Percentiles rank a stretch among this genome's conserved stretches.
These are phyloP conservation scores for Meiosimyza platycephala DNA, from an alignment of 2,888 invertebrate species.

Conservation along the genomic window DNA sequence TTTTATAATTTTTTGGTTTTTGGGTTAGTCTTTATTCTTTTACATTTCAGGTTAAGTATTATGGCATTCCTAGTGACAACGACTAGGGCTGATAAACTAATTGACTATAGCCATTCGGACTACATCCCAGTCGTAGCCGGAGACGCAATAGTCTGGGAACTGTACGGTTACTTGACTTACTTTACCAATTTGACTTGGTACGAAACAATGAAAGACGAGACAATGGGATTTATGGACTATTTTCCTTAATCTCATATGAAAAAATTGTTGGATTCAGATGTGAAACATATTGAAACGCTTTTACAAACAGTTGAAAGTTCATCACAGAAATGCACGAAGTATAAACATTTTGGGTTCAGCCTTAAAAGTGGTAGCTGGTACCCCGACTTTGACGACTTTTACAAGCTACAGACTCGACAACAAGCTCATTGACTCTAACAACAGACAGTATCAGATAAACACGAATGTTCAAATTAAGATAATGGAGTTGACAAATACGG, in stretches of 20 bases:
- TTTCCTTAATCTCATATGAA: conserved; percentile 41
- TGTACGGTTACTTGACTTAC: conserved; percentile 32
- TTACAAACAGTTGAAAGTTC: conserved; percentile 29
- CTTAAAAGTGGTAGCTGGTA: conserved; percentile 40
- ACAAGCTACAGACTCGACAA: conserved; percentile 33
- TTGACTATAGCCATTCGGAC: conserved; percentile 6
- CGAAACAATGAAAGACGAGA: too few species aligned
- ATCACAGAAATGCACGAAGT: conserved; percentile 40
- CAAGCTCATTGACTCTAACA: conserved; percentile 30
- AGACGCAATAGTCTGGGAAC: conserved; percentile 31
- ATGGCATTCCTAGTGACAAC: too few species aligned
- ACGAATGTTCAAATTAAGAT: conserved; percentile 34
- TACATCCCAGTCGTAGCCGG: conserved; percentile 36
- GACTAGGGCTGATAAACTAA: too few species aligned
- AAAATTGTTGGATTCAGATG: conserved; percentile 34
- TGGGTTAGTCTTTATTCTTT: too few species aligned
- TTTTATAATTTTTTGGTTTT: too few species aligned
- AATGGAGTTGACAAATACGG: conserved; percentile 36
- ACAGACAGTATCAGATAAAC: conserved; percentile 32
- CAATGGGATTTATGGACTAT: too few species aligned
- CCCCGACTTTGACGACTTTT: conserved; percentile 40
- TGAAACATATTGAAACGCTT: conserved; percentile 31
- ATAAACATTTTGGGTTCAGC: conserved; percentile 40
- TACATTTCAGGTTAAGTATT: too few species aligned
- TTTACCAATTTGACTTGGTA: conserved; percentile 34